Percentiles rank a stretch among this genome's conserved stretches.
Evolutionary conservation across 2,113 vertebrate genomes (phyloP).

Genomic region (Oncorhynchus mykiss): DNA sequence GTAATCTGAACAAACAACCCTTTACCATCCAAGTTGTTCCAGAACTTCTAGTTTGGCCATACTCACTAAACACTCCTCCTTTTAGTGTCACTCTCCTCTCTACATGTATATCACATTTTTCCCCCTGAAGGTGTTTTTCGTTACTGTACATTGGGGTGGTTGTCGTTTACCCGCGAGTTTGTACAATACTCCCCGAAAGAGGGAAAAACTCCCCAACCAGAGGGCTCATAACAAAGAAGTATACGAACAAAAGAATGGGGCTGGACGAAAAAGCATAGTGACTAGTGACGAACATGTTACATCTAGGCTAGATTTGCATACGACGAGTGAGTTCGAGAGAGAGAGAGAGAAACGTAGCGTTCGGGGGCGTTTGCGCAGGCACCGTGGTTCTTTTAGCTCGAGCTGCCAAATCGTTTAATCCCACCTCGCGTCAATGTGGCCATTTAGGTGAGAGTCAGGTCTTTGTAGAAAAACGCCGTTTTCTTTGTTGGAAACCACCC

Average conservation of each 20-base stretch:
- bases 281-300: slow-evolving; percentile 64
- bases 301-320: slow-evolving; percentile 66
- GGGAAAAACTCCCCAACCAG: slow-evolving; percentile 31
- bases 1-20: neutral
- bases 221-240: slow-evolving; percentile 71
- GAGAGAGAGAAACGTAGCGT: slow-evolving; percentile 38
- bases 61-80: neutral
- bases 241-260: slow-evolving; percentile 76
- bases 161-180: neutral
- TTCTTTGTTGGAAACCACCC: neutral
- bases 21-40: neutral
- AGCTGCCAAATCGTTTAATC: neutral
- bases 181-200: slow-evolving; percentile 42
- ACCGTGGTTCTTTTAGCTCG: neutral
- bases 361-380: slow-evolving; percentile 1
- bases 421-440: neutral
- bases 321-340: slow-evolving; percentile 66
- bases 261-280: slow-evolving; percentile 56
- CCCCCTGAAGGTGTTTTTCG: too few species aligned
- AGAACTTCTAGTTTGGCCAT: neutral
- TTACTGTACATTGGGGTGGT: neutral
- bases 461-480: neutral
- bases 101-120: neutral
- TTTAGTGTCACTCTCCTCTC: neutral
- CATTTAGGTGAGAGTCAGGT: neutral